Evolutionary conservation across 2,113 vertebrate species (phyloP), one percentile per base, ranked within the genome.

Genomic region (Indicator indicator): DNA sequence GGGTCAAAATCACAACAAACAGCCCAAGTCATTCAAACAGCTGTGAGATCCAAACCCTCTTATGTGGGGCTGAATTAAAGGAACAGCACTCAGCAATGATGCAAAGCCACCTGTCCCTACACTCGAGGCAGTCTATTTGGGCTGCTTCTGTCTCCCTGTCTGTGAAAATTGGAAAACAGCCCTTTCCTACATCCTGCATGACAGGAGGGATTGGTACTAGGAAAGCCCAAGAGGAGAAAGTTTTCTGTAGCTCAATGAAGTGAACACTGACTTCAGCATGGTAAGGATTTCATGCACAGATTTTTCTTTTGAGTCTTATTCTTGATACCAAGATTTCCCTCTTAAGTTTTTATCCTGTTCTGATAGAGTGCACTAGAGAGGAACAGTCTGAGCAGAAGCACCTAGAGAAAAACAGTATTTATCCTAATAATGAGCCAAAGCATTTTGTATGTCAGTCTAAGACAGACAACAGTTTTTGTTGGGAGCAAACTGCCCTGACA

Each of bases 61-160:
- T 18, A 20, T 0, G 0, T 17, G 26, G 52, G 54, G 17, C 50
- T 89, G 14, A 10, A 3, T 46, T 40, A 86, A 59, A 71, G 46
- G 64, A 77, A 36, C 8, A 83, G 36, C 20, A 9, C 36, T 23
- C 0, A 5, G 16, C 38, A 83, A 18, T 0, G 2, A 67, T 17
- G 44, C 50, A 89, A 12, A 89, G 15, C 9, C 46, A 64, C n/a
- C 19, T 48, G 55, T 64, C 17, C 6, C 23, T 4, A 0, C 1
- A 5, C 42, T 42, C 81, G 18, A 38, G 33, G 52, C 8, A 70
- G 58, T 14, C 63, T 88, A 11, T 36, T 67, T 59, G 27, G 36
- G 50, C 24, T 79, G 50, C 10, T 36, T 75, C 50, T 16, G 28
- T 46, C 33, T 72, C 16, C 44, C 14, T 3, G 1, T 19, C 11